Evolutionary conservation across 2,888 invertebrate species (phyloP).

Genomic region (Pteria penguin): DNA sequence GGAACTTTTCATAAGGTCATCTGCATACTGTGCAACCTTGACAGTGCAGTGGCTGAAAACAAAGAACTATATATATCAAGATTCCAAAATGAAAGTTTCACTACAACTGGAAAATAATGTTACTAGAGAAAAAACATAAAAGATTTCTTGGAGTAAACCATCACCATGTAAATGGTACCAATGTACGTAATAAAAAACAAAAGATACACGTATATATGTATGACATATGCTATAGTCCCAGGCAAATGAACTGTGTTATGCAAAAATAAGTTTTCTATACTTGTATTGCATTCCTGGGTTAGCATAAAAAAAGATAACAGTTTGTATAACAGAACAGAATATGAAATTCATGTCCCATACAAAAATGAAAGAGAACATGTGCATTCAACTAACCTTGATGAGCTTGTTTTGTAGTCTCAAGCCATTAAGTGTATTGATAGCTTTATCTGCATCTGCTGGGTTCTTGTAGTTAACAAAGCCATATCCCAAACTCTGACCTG

Average conservation of each 20-base stretch:
- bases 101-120: background rate
- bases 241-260: slow-evolving; percentile 16
- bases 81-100: background rate
- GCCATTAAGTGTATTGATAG: slow-evolving; percentile 98
- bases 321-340: no score
- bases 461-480: slow-evolving; percentile 99
- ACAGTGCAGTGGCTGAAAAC: background rate
- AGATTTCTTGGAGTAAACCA: background rate
- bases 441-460: slow-evolving; percentile 98
- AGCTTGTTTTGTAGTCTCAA: slow-evolving; percentile 99
- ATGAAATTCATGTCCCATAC: slow-evolving; percentile 31
- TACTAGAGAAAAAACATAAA: background rate
- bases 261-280: background rate
- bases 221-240: slow-evolving; percentile 8
- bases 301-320: slow-evolving; percentile 3
- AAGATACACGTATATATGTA: background rate
- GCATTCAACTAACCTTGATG: slow-evolving; percentile 86
- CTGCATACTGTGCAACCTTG: background rate
- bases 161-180: background rate
- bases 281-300: slow-evolving; percentile 19
- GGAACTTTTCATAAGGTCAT: no score
- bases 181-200: background rate
- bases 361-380: slow-evolving; percentile 9
- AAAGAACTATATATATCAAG: background rate
- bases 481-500: slow-evolving; percentile 98